These are phyloP conservation scores for Eupleurogrammus muticus DNA, from an alignment of 2,797 vertebrate species.

Conservation along the genomic window DNA sequence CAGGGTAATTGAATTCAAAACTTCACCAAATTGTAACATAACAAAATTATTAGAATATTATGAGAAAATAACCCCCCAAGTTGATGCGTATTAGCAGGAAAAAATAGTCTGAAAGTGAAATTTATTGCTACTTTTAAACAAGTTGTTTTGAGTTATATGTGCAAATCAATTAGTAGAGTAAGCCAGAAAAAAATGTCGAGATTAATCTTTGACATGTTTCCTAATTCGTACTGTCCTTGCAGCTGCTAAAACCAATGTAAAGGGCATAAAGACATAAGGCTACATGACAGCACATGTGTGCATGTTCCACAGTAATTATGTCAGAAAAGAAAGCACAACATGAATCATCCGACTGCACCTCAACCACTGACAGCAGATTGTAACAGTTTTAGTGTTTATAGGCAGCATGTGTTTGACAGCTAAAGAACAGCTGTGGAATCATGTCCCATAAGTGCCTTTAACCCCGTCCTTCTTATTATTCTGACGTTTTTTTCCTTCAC, in stretches of 20 bases:
- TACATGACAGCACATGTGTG: not conserved
- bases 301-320: not conserved
- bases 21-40: not conserved
- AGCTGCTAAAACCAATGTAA: not conserved
- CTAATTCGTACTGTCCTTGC: not conserved
- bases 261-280: not conserved
- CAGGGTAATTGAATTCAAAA: not conserved
- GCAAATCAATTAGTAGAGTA: not conserved
- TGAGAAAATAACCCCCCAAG: too few species aligned
- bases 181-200: not conserved
- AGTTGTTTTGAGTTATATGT: not conserved
- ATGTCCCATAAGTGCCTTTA: not conserved
- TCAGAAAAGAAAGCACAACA: not conserved
- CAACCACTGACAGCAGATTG: not conserved
- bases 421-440: not conserved
- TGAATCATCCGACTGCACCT: too few species aligned
- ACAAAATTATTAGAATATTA: too few species aligned
- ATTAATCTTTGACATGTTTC: not conserved
- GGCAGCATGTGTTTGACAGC: not conserved
- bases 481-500: too few species aligned
- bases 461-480: not conserved
- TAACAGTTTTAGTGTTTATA: not conserved
- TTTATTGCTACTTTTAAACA: not conserved
- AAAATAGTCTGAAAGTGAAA: not conserved
- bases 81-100: too few species aligned